phyloP scores from a whole-genome alignment of 2,888 invertebrate genomes.

The Choristoneura rosaceana region DNA sequence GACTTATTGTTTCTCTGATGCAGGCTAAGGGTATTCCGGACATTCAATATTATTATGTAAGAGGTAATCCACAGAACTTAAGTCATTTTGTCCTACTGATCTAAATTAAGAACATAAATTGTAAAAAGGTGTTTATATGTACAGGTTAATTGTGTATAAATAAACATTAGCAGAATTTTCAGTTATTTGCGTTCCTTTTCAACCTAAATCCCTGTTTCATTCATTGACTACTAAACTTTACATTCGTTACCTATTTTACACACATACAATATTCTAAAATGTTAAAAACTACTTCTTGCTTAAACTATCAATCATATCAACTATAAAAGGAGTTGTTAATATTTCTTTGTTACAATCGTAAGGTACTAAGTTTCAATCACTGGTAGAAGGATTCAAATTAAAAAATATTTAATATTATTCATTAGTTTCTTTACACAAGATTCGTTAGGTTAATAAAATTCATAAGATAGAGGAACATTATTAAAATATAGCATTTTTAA shows the following conservation, averaged over 20 bases:
- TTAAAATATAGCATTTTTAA: not conserved
- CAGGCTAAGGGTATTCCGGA: too few relatives aligned
- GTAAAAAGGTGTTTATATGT: too few relatives aligned
- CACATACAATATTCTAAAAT: not conserved
- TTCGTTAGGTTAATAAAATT: constrained; percentile 5
- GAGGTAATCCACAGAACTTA: too few relatives aligned
- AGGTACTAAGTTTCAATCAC: constrained; percentile 19
- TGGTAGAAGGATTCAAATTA: constrained; percentile 1
- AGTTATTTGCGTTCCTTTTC: not conserved
- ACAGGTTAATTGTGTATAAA: too few relatives aligned
- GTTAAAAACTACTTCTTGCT: constrained; percentile 3
- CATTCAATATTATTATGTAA: too few relatives aligned
- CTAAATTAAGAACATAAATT: too few relatives aligned
- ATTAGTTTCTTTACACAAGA: not conserved
- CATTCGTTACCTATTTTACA: not conserved
- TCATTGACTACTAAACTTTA: constrained; percentile 22
- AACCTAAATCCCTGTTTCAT: constrained; percentile 29
- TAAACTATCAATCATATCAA: not conserved
- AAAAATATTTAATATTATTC: not conserved
- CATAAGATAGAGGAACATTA: constrained; percentile 17
- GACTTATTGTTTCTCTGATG: too few relatives aligned
- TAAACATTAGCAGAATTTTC: not conserved
- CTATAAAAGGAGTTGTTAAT: not conserved
- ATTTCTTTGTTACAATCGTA: not conserved
- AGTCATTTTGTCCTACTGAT: too few relatives aligned